Base-by-base conservation (phyloP, 2,797 vertebrate genomes). In the Hydrophis major region DNA sequence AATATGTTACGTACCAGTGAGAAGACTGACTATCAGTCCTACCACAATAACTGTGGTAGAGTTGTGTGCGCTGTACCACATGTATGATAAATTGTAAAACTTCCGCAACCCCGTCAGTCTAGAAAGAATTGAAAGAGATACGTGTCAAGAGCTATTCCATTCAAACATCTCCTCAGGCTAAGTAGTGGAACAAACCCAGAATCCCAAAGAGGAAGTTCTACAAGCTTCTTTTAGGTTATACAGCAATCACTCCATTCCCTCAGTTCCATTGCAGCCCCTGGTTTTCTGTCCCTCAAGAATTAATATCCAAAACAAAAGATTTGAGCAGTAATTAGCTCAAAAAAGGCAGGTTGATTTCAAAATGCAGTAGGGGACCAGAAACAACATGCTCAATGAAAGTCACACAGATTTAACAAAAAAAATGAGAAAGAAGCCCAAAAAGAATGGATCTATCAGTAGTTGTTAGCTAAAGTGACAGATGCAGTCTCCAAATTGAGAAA, bases 51-150 rank as follows among this genome's bases (percentile, higher is more conserved):
- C 99, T 0, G 98, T 99, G 94, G 98, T 96, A 1, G 99, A 99
- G 96, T 99, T 99, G 97, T 99, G 99, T 92, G 98, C 99, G 0
- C 99, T 99, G 97, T 99, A 99, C 99, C 99, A 99, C 97, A 99
- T 97, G 96, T 99, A 99, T 6, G 99, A 99, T 95, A 99, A 95
- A 2, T 97, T 98, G 95, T 99, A 99, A 83, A 99, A 97, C 0
- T 96, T 98, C 94, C 98, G 97, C 69, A 99, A 96, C 59, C 99
- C 99, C 0, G 96, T 95, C 0, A 97, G 97, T 95, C 99, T 99
- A 96, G 56, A 22, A 87, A 78, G 87, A 53, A 16, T 89, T 6
- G 6, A 89, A 42, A 57, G 4, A 8, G 6, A 28, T 1, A 28
- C 93, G 28, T 55, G 25, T 53, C 22, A 47, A 25, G 56, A 42